These are phyloP conservation scores for Chitala chitala DNA, from an alignment of 2,113 vertebrate species.

Conservation along the genomic window DNA sequence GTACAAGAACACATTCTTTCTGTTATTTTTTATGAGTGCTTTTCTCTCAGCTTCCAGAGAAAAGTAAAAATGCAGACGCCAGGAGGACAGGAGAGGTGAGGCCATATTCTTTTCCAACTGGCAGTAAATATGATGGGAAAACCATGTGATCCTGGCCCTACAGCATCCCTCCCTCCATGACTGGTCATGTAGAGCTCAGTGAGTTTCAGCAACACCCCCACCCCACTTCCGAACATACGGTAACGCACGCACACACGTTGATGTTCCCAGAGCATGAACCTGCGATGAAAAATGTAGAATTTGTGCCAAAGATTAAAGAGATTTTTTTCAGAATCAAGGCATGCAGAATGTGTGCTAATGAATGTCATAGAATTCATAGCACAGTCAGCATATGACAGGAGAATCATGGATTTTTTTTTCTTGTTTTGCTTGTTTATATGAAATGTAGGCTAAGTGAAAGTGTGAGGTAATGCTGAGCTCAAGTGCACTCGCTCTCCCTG, in stretches of 20 bases:
- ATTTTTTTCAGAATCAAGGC: neutral
- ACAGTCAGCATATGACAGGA: neutral
- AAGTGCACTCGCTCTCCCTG: neutral
- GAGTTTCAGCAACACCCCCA: neutral
- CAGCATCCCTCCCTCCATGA: neutral
- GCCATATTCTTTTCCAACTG: slow-evolving; percentile 41
- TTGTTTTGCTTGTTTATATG: neutral
- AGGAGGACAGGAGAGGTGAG: slow-evolving; percentile 40
- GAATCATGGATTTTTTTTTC: neutral
- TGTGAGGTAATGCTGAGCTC: slow-evolving; percentile 15
- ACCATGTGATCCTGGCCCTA: slow-evolving; percentile 42
- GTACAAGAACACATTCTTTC: neutral
- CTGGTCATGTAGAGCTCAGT: neutral
- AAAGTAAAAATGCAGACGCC: slow-evolving; percentile 50
- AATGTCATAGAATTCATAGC: neutral
- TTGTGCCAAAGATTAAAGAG: neutral
- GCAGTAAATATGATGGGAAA: slow-evolving; percentile 45
- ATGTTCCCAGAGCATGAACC: too few species aligned
- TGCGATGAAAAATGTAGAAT: too few species aligned
- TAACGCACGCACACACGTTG: neutral
- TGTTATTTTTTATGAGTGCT: neutral
- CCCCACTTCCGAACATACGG: neutral
- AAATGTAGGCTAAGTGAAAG: neutral
- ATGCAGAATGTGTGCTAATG: neutral
- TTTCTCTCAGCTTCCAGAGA: slow-evolving; percentile 40